Base-by-base conservation (phyloP, 53 echinoderm and acorn worm genomes). In the Arbacia lixula region DNA sequence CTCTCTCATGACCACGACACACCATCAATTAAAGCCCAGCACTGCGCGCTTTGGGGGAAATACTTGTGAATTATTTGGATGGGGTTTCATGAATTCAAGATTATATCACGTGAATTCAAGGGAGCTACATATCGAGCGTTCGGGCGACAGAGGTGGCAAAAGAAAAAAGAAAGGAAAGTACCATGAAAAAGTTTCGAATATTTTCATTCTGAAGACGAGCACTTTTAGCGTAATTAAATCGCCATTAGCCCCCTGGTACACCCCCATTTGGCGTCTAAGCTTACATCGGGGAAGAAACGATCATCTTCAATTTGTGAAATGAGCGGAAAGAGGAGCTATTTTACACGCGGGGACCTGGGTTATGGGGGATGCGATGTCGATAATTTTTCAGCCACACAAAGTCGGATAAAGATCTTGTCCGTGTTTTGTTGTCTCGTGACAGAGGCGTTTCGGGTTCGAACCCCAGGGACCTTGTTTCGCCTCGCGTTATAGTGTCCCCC, bases 201-300 rank as follows among this genome's bases (percentile, higher is more conserved):
- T 77, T 77, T 77, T 77, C 77, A 57, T 77, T 41, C 34, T 81
- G 64, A 63, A 46, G 62, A 81, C 41, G 82, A 81, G 51, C 63
- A 81, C 82, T 81, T 81, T 81, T 81, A 81, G 82, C 82, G 82
- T 81, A 81, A 81, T 81, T 81, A 81, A 81, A 81, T 63, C 64
- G 82, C 82, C 82, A 81, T 81, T 81, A 81, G 82, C 82, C 64
- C 64, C 82, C 82, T 77, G 64, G 82, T 81, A 81, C 30, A 81
- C 82, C 82, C 64, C 64, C 82, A 63, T 63, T 63, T 49, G 82
- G 82, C 82, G 82, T 81, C 82, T 81, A 81, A 81, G 63, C 82
- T 81, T 81, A 63, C 82, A 63, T 49, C 82, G 31, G 82, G 46
- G 82, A 63, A 81, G 49, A 63, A 81, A 63, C 64, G 82, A 81